phyloP scores from a whole-genome alignment of 2,888 invertebrate genomes.

The Hydrotaea diabolus region DNA sequence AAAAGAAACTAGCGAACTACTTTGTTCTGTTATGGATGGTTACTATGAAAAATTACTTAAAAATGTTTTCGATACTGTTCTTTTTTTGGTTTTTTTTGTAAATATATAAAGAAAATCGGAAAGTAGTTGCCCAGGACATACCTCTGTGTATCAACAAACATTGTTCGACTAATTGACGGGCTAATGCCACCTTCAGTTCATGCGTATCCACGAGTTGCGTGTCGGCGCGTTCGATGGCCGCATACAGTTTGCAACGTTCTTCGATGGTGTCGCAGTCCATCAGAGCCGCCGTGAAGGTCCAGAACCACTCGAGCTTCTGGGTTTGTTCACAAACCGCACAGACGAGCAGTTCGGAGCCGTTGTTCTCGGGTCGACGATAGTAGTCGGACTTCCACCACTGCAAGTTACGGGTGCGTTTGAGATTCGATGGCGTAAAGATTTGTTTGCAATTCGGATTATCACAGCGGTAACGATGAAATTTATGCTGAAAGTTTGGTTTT shows the following conservation, averaged over 20 bases:
- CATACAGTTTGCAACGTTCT: slow-evolving; percentile 73
- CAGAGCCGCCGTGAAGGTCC: slow-evolving; percentile 71
- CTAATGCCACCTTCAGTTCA: slow-evolving; percentile 72
- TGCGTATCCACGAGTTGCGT: slow-evolving; percentile 71
- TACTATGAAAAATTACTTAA: slow-evolving; percentile 27
- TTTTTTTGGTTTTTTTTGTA: background rate
- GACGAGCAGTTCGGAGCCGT: slow-evolving; percentile 70
- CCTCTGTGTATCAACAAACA: slow-evolving; percentile 73
- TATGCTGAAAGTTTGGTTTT: slow-evolving; percentile 70
- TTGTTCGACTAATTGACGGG: slow-evolving; percentile 72
- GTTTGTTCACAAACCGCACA: slow-evolving; percentile 71
- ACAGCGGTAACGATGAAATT: slow-evolving; percentile 75
- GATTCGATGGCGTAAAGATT: slow-evolving; percentile 71
- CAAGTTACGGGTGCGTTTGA: slow-evolving; percentile 71
- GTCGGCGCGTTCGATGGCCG: slow-evolving; percentile 72
- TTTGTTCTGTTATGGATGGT: background rate
- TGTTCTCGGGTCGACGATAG: slow-evolving; percentile 70
- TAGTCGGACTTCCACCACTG: slow-evolving; percentile 73
- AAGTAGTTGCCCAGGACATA: slow-evolving; percentile 64
- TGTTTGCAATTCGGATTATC: slow-evolving; percentile 74
- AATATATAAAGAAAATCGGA: slow-evolving; percentile 2
- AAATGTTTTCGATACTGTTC: slow-evolving; percentile 19
- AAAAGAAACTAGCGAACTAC: slow-evolving; percentile 61
- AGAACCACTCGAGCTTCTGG: slow-evolving; percentile 73
- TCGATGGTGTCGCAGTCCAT: slow-evolving; percentile 73